phyloP scores from a whole-genome alignment of 2,113 vertebrate genomes.

The Myrmophylax atrothorax region DNA sequence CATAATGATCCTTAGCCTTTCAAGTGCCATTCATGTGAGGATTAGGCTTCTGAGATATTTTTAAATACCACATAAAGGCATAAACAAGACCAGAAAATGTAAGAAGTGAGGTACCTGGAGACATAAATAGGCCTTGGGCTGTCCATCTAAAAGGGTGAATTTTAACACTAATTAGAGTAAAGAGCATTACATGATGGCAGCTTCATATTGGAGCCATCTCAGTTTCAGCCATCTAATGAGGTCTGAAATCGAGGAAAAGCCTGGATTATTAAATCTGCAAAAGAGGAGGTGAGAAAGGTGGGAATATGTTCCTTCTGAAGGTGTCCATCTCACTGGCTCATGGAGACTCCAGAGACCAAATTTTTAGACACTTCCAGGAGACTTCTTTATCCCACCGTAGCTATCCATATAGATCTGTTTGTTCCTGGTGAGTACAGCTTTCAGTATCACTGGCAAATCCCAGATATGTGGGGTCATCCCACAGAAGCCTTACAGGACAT shows the following conservation, averaged over 20 bases:
- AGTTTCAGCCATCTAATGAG: neutral
- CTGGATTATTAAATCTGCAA: neutral
- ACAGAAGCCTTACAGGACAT: neutral
- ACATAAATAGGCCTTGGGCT: neutral
- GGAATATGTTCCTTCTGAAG: neutral
- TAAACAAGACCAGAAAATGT: neutral
- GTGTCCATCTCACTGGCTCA: neutral
- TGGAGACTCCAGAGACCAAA: neutral
- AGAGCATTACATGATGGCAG: neutral
- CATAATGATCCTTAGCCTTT: neutral
- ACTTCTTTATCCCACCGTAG: neutral
- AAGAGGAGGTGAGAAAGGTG: neutral
- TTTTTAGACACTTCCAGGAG: neutral
- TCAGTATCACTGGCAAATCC: neutral
- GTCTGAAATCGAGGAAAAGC: neutral
- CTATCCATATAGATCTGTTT: neutral
- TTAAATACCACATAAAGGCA: neutral
- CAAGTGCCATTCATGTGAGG: neutral
- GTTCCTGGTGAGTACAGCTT: neutral
- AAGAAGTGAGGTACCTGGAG: neutral
- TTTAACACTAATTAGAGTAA: neutral
- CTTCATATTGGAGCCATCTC: neutral
- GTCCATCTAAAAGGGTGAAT: neutral
- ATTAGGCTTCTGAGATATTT: neutral
- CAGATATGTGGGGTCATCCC: neutral